These are phyloP conservation scores for Athripsodes cinereus DNA, from an alignment of 2,888 invertebrate species.

Conservation along the genomic window DNA sequence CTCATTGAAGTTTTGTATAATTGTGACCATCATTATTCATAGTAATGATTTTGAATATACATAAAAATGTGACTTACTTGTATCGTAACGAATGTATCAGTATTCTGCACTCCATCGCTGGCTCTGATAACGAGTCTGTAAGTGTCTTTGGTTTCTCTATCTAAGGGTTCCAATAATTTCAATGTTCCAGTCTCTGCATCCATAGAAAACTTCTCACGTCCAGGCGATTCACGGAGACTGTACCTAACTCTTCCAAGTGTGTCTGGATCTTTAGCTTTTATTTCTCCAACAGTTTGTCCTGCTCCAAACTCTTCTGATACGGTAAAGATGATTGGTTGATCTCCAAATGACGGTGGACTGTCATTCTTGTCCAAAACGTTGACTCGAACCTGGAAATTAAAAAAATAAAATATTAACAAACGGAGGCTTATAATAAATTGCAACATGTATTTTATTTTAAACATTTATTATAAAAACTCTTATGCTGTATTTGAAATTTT, in stretches of 20 bases:
- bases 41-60: too few relatives aligned
- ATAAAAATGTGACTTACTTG: constrained; percentile 60
- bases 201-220: constrained; percentile 56
- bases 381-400: constrained; percentile 70
- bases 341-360: constrained; percentile 84
- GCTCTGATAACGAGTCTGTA: constrained; percentile 79
- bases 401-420: background rate
- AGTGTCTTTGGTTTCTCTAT: constrained; percentile 72
- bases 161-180: constrained; percentile 70
- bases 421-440: too few relatives aligned
- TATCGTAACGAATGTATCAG: constrained; percentile 70
- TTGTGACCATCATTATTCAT: too few relatives aligned
- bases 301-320: constrained; percentile 83
- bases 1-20: too few relatives aligned
- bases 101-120: constrained; percentile 82
- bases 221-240: constrained; percentile 59
- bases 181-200: constrained; percentile 68
- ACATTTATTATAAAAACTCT: too few relatives aligned
- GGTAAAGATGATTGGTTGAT: constrained; percentile 61
- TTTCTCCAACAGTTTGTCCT: constrained; percentile 69
- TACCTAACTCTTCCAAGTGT: constrained; percentile 73
- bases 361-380: constrained; percentile 88
- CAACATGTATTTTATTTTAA: too few relatives aligned
- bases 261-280: constrained; percentile 80
- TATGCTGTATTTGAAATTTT: too few relatives aligned